Percentiles rank a stretch among this genome's conserved stretches.
These are phyloP conservation scores for Meghimatium bilineatum DNA, from an alignment of 2,888 invertebrate species.

Conservation along the genomic window DNA sequence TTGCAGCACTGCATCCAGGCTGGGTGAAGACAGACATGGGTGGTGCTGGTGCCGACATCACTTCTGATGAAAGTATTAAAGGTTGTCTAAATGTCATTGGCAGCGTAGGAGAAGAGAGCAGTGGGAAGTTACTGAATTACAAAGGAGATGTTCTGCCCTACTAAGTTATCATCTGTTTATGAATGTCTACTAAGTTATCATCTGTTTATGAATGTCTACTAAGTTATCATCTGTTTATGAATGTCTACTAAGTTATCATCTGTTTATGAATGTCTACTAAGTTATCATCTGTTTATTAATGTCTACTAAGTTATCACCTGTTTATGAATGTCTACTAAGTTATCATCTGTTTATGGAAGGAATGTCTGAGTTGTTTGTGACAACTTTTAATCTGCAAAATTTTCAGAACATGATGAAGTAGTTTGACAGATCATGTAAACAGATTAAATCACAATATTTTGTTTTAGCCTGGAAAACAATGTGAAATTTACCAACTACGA, in stretches of 20 bases:
- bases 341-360: too few species aligned
- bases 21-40: conserved; percentile 54
- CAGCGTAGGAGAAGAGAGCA: conserved; percentile 3
- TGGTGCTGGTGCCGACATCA: conserved; percentile 29
- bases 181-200: conserved; percentile 23
- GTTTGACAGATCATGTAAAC: too few species aligned
- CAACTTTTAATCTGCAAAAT: too few species aligned
- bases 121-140: conserved; percentile 35
- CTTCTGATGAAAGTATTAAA: conserved; percentile 31
- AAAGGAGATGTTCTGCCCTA: conserved; percentile 40
- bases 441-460: too few species aligned
- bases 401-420: too few species aligned
- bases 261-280: too few species aligned
- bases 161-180: not conserved
- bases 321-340: too few species aligned
- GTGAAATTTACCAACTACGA: too few species aligned
- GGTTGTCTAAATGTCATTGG: conserved; percentile 36
- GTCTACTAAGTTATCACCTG: too few species aligned
- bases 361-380: too few species aligned
- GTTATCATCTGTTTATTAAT: too few species aligned
- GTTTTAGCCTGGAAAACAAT: too few species aligned
- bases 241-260: conserved; percentile 19
- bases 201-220: conserved; percentile 19
- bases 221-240: not conserved
- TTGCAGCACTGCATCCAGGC: conserved; percentile 49